Base-by-base conservation (phyloP, 2,113 vertebrate species). In the Platysteira castanea region DNA sequence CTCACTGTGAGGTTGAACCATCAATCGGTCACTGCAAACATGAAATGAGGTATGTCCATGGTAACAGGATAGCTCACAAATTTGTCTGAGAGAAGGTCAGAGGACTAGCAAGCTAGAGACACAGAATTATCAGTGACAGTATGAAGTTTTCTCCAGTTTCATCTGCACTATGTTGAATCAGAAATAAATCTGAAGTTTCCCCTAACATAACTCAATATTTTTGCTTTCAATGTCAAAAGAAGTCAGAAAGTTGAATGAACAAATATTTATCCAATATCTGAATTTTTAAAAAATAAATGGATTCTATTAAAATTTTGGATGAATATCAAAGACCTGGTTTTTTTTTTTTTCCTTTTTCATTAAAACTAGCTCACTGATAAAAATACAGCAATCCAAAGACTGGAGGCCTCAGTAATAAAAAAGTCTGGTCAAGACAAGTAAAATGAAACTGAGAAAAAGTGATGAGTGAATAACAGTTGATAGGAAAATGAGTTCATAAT, bases 361-460 rank as follows among this genome's bases (percentile, higher is more conserved):
- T 87, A n/a, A 82, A 61, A 44, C 3, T 3, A 79, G 31, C 6
- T 59, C 9, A 57, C 26, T 61, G 24, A 44, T 56, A 49, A 79
- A 63, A 70, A n/a, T 16, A 52, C 24, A 4, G 5, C 10, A 68
- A 21, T 53, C 24, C 26, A 68, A 90, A 56, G 37, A 37, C 19
- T 44, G 19, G 13, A 69, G 13, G 20, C 16, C 3, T 56, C 64
- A 56, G 17, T 37, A 59, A 9, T 16, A 73, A 83, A 69, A 50
- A 80, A 2, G 0, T 37, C 4, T 41, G 17, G 13, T 56, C 63
- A 75, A 90, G 53, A 84, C 27, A 80, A 87, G 53, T 19, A 95
- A 93, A 97, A 87, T 63, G 19, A 96, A 96, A n/a, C 73, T 83
- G 94, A 76, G 78, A 89, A 76, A 89, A 68, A 94, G 50, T 90